These are phyloP conservation scores for Amphiprion ocellaris DNA, from an alignment of 2,113 vertebrate genomes.

Conservation along the genomic window DNA sequence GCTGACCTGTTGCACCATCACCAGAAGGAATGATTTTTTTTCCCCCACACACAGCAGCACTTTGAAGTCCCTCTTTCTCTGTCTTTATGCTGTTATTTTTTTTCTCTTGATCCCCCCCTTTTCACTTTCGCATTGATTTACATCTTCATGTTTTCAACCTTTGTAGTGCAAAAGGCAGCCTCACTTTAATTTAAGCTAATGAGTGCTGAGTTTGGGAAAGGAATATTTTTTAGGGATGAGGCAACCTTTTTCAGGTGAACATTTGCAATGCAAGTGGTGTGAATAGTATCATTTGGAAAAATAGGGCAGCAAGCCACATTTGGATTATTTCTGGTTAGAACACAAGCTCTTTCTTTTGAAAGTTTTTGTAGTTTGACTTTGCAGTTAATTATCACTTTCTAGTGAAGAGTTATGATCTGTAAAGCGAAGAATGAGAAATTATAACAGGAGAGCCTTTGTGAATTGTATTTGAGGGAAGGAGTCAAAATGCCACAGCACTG, in stretches of 20 bases:
- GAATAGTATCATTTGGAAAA: constrained; percentile 47
- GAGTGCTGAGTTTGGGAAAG: constrained; percentile 57
- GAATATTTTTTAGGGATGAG: constrained; percentile 38
- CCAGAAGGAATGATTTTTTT: constrained; percentile 64
- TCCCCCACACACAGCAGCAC: constrained; percentile 10
- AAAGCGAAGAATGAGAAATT: too few relatives aligned
- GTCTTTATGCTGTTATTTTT: not conserved
- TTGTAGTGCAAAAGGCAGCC: constrained; percentile 80
- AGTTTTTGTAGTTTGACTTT: constrained; percentile 41
- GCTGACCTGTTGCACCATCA: constrained; percentile 70
- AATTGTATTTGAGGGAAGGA: too few relatives aligned
- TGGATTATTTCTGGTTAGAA: constrained; percentile 33
- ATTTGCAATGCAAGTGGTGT: constrained; percentile 69
- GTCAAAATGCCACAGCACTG: too few relatives aligned
- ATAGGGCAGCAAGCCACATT: constrained; percentile 49
- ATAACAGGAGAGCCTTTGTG: too few relatives aligned
- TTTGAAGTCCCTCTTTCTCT: constrained; percentile 73
- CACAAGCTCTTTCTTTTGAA: constrained; percentile 29
- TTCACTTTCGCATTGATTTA: constrained; percentile 68
- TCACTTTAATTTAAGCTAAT: constrained; percentile 71
- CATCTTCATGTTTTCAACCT: constrained; percentile 69
- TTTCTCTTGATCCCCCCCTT: constrained; percentile 17
- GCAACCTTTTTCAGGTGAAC: constrained; percentile 64
- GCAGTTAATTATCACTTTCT: constrained; percentile 9
- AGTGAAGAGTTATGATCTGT: too few relatives aligned